Evolutionary conservation across 2,113 vertebrate genomes (phyloP).

Genomic region (Megalops atlanticus): DNA sequence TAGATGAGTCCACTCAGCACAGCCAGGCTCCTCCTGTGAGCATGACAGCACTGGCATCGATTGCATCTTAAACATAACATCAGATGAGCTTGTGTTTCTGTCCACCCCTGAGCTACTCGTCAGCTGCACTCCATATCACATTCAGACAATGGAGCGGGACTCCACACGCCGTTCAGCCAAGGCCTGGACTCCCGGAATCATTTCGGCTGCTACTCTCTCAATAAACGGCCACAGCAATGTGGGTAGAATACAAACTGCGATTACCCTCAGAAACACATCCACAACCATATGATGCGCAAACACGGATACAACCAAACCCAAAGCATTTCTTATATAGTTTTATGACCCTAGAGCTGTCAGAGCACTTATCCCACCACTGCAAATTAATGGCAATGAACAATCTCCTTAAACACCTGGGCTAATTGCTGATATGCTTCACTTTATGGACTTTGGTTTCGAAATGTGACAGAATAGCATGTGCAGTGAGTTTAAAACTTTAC

Average conservation of each 20-base stretch:
- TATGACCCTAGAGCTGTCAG: neutral
- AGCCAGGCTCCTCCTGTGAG: no score
- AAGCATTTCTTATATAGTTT: no score
- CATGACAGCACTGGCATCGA: neutral
- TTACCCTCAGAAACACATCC: constrained; percentile 55
- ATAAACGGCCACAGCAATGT: constrained; percentile 29
- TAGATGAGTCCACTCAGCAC: neutral
- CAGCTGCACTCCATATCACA: constrained; percentile 63
- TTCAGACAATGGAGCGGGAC: constrained; percentile 57
- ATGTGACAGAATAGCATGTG: constrained; percentile 35
- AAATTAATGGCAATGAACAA: constrained; percentile 53
- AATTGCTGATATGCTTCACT: constrained; percentile 53
- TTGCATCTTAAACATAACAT: neutral
- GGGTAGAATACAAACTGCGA: constrained; percentile 59
- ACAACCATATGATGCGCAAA: constrained; percentile 32
- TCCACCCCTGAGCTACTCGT: constrained; percentile 59
- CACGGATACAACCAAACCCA: neutral
- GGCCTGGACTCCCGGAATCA: neutral
- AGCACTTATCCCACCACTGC: neutral
- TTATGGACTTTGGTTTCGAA: constrained; percentile 65
- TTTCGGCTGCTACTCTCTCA: neutral
- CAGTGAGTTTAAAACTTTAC: constrained; percentile 46
- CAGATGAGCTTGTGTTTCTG: constrained; percentile 56
- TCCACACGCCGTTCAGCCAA: constrained; percentile 29
- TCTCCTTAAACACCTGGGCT: constrained; percentile 15